These are phyloP conservation scores for Hylaeus anthracinus DNA, from an alignment of 1,140 invertebrate genomes.

Conservation along the genomic window DNA sequence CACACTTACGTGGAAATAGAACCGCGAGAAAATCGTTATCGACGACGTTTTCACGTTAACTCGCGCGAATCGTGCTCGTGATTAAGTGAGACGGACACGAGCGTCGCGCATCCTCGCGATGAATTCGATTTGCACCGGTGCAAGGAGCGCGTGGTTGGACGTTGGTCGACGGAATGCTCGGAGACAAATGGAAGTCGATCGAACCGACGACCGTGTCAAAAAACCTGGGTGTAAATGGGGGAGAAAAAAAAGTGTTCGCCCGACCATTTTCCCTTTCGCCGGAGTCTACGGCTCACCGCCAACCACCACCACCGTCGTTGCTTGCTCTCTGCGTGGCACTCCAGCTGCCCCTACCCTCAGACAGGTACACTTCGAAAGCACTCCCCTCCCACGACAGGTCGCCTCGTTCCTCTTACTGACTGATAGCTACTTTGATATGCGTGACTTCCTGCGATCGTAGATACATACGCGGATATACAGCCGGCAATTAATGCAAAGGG, in stretches of 20 bases:
- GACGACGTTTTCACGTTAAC: background rate
- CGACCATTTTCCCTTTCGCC: conserved; percentile 78
- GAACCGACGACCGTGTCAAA: conserved; percentile 74
- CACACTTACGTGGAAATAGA: too few species aligned
- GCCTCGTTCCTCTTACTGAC: conserved; percentile 42
- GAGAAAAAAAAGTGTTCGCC: conserved; percentile 69
- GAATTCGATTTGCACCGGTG: conserved; percentile 42
- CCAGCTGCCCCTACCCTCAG: conserved; percentile 30
- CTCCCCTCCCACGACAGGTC: conserved; percentile 30
- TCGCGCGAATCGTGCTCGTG: background rate
- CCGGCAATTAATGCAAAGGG: too few species aligned
- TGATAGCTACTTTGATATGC: conserved; percentile 44
- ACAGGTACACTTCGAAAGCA: conserved; percentile 26
- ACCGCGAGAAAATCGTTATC: too few species aligned
- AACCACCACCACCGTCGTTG: conserved; percentile 25
- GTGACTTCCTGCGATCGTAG: conserved; percentile 30
- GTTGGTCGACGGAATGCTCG: conserved; percentile 55
- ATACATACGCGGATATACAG: background rate
- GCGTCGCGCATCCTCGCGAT: conserved; percentile 38
- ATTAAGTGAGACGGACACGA: conserved; percentile 20
- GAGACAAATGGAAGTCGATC: conserved; percentile 77
- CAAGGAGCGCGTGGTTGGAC: conserved; percentile 56
- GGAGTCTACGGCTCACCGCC: conserved; percentile 61
- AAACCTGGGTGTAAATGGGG: conserved; percentile 68
- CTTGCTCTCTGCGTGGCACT: conserved; percentile 13